Evolutionary conservation across 1,140 invertebrate species (phyloP).

Genomic region (Saccostrea echinata): DNA sequence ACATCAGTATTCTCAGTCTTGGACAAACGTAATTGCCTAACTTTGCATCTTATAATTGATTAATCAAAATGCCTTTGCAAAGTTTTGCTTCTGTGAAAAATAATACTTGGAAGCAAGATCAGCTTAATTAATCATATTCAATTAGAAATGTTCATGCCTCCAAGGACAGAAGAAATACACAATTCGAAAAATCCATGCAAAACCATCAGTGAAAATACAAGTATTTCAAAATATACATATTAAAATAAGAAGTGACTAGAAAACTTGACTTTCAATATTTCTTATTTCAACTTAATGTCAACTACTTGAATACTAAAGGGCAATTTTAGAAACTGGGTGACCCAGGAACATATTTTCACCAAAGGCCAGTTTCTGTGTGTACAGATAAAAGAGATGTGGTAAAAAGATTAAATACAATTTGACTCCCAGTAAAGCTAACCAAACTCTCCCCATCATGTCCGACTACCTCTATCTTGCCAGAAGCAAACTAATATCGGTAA

Average conservation of each 20-base stretch:
- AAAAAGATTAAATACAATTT: neutral
- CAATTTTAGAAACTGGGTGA: neutral
- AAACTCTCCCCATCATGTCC: conserved; percentile 11
- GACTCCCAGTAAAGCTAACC: neutral
- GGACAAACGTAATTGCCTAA: neutral
- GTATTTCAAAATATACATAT: no score
- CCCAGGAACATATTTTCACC: neutral
- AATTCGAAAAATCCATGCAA: neutral
- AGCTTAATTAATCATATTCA: neutral
- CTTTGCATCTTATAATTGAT: neutral
- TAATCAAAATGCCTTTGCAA: neutral
- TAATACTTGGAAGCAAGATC: neutral
- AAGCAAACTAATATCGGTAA: neutral
- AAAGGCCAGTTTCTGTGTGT: neutral
- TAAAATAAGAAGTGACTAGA: no score
- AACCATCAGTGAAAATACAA: no score
- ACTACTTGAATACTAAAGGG: neutral
- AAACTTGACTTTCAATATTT: no score
- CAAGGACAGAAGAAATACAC: neutral
- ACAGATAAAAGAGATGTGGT: neutral
- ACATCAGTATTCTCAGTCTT: neutral
- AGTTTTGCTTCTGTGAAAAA: neutral
- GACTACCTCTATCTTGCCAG: conserved; percentile 13
- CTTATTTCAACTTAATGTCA: neutral
- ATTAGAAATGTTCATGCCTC: neutral